phyloP scores from a whole-genome alignment of 2,888 invertebrate genomes.

The Anoplius nigerrimus region DNA sequence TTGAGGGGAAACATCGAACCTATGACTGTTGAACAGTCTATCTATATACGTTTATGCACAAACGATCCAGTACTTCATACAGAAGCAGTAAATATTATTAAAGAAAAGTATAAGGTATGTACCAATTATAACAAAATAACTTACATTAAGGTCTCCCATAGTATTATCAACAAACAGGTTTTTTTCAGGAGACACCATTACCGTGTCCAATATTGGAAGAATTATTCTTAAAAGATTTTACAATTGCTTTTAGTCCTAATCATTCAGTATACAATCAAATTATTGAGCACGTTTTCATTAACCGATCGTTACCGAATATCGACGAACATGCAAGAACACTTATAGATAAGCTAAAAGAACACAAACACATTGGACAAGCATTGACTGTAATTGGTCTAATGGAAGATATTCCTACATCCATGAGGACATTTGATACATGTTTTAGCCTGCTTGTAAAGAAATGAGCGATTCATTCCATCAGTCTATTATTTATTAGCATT shows the following conservation, averaged over 20 bases:
- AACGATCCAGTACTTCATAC: slow-evolving; percentile 56
- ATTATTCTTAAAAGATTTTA: slow-evolving; percentile 68
- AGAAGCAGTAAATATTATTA: slow-evolving; percentile 64
- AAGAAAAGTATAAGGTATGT: slow-evolving; percentile 61
- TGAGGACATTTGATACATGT: slow-evolving; percentile 65
- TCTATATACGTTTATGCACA: slow-evolving; percentile 64
- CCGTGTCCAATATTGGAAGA: slow-evolving; percentile 64
- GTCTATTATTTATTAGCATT: too few relatives aligned
- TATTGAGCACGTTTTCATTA: slow-evolving; percentile 66
- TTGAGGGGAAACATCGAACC: slow-evolving; percentile 48
- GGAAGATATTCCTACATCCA: slow-evolving; percentile 64
- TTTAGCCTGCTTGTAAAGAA: slow-evolving; percentile 38
- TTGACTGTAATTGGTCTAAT: slow-evolving; percentile 67
- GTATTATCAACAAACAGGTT: not conserved
- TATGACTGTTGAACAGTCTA: slow-evolving; percentile 56
- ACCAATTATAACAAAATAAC: not conserved
- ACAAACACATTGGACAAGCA: slow-evolving; percentile 67
- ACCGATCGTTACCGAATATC: slow-evolving; percentile 61
- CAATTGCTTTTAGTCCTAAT: slow-evolving; percentile 64
- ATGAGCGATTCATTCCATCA: slow-evolving; percentile 20
- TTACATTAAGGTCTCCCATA: not conserved
- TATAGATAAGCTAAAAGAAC: slow-evolving; percentile 61
- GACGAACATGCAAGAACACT: slow-evolving; percentile 61
- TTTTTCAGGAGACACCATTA: slow-evolving; percentile 56
- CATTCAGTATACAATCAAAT: slow-evolving; percentile 66